A percentile compares a stretch with the other conserved stretches of the same genome.
Conservation (phyloP, 1,140 invertebrate species). For the Macrocentrus cingulum region DNA sequence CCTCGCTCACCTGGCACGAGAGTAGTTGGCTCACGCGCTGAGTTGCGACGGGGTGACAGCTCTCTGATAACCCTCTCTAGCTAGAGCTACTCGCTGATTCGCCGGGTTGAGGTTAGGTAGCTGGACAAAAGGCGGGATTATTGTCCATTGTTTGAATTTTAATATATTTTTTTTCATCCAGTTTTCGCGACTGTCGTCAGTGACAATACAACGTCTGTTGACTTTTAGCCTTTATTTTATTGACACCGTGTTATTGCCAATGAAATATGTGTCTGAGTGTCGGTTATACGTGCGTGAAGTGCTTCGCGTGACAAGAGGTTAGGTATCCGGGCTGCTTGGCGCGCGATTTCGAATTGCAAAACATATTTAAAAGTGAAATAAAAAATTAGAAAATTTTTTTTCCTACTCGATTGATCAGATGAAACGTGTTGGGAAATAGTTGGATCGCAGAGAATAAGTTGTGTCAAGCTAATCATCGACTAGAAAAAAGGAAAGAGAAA, state of each 20-base stretch:
- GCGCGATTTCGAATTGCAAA: slow-evolving; percentile 37
- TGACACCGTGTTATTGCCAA: too few species aligned
- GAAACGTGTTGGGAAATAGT: background rate
- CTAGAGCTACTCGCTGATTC: slow-evolving; percentile 18
- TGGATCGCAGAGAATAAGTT: too few species aligned
- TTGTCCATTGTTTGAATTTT: slow-evolving; percentile 40
- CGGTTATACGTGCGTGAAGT: slow-evolving; percentile 29
- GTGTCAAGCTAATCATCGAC: too few species aligned
- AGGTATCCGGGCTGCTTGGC: slow-evolving; percentile 36
- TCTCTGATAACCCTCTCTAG: slow-evolving; percentile 7
- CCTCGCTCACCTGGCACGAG: slow-evolving; percentile 10
- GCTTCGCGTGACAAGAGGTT: slow-evolving; percentile 41
- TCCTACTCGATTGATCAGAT: background rate
- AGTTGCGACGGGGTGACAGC: slow-evolving; percentile 19
- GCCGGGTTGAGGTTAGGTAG: slow-evolving; percentile 48
- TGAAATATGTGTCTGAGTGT: slow-evolving; percentile 15
- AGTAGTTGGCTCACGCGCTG: slow-evolving; percentile 6
- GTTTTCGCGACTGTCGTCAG: too few species aligned
- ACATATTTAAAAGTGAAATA: background rate
- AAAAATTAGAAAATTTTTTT: too few species aligned
- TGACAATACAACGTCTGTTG: too few species aligned
- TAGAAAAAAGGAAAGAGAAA: too few species aligned
- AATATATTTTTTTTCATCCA: slow-evolving; percentile 27
- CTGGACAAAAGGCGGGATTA: slow-evolving; percentile 30
- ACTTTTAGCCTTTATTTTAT: too few species aligned